Conservation (phyloP, 2,797 vertebrate genomes). For the Chromobotia macracanthus region DNA sequence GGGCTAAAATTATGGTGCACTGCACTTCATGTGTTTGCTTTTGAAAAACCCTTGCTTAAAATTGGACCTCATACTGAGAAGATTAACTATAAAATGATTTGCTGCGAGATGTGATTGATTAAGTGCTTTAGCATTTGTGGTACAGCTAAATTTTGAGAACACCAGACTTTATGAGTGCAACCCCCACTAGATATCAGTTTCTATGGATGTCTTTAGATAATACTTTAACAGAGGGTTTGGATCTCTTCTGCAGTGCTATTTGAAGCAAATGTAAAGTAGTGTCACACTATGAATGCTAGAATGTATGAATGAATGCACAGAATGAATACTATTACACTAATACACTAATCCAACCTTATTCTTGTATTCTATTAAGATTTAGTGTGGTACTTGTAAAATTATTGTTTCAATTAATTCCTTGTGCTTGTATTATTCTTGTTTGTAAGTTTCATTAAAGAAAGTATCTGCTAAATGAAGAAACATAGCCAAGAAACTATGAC, state of each 20-base stretch:
- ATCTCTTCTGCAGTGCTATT: background rate
- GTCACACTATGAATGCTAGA: too few species aligned
- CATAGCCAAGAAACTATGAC: too few species aligned
- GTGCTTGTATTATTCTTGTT: too few species aligned
- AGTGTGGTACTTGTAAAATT: background rate
- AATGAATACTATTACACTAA: background rate
- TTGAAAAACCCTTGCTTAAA: conserved; percentile 25
- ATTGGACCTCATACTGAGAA: conserved; percentile 17
- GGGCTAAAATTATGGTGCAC: conserved; percentile 34
- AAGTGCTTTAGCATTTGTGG: background rate
- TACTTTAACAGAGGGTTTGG: background rate
- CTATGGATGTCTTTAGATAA: background rate
- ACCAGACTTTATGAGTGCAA: background rate
- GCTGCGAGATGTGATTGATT: conserved; percentile 5
- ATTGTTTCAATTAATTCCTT: background rate
- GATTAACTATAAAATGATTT: conserved; percentile 33
- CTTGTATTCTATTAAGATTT: background rate
- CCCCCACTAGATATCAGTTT: background rate
- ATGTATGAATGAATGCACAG: too few species aligned
- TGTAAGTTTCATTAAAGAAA: too few species aligned
- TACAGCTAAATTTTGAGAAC: background rate
- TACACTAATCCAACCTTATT: background rate
- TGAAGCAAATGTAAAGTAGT: background rate
- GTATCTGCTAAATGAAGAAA: too few species aligned
- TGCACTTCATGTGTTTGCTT: conserved; percentile 15